Percentiles rank a stretch among this genome's conserved stretches.
Conservation (phyloP, 2,113 vertebrate species). For the Aplodontia rufa region DNA sequence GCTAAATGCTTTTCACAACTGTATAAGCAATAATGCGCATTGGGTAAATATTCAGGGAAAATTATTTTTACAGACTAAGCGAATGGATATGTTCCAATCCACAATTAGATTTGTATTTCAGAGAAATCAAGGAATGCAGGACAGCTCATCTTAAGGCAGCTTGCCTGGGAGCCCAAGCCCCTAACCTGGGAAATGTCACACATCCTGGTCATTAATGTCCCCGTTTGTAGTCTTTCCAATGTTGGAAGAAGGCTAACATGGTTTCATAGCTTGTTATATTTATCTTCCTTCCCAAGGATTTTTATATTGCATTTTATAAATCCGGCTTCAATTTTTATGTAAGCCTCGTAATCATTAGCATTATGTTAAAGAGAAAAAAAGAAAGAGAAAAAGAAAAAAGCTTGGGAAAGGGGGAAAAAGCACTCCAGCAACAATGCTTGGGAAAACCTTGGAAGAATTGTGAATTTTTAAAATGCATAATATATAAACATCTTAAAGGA, state of each 20-base stretch:
- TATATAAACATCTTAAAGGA: conserved; percentile 72
- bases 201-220: conserved; percentile 58
- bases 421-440: conserved; percentile 18
- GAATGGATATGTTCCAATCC: conserved; percentile 84
- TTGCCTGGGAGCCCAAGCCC: conserved; percentile 70
- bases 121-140: conserved; percentile 81
- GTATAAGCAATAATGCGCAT: conserved; percentile 86
- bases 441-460: conserved; percentile 44
- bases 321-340: conserved; percentile 72
- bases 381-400: neutral
- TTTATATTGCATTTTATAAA: conserved; percentile 75
- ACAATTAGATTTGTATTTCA: conserved; percentile 86
- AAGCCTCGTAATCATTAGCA: conserved; percentile 64
- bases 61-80: conserved; percentile 89
- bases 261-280: conserved; percentile 70
- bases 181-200: conserved; percentile 64
- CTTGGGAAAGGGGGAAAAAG: neutral
- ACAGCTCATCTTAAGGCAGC: conserved; percentile 72
- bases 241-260: conserved; percentile 54
- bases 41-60: conserved; percentile 87
- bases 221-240: conserved; percentile 64
- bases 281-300: conserved; percentile 73
- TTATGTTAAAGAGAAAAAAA: conserved; percentile 1
- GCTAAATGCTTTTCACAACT: conserved; percentile 90
- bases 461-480: conserved; percentile 57